These are phyloP conservation scores for Nothura maculosa DNA, from an alignment of 2,797 vertebrate genomes.

Conservation along the genomic window DNA sequence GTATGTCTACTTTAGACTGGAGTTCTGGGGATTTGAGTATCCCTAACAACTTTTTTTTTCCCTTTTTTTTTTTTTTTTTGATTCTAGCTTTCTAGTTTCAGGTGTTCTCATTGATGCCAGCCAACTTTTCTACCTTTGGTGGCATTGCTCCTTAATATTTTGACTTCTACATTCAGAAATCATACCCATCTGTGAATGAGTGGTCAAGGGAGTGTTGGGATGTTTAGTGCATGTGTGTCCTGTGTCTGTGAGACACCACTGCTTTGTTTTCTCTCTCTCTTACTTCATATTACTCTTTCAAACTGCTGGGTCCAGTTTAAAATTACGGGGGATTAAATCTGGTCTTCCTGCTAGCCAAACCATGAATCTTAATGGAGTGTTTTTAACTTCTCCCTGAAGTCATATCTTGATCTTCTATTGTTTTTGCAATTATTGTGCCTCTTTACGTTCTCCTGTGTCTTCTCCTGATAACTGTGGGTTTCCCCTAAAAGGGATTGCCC, in stretches of 20 bases:
- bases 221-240: neutral
- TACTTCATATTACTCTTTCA: neutral
- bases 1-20: neutral
- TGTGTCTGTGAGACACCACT: neutral
- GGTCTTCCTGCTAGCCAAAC: neutral
- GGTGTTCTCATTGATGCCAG: neutral
- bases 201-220: neutral
- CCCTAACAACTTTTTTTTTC: neutral
- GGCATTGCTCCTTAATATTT: neutral
- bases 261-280: neutral
- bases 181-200: neutral
- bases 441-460: neutral
- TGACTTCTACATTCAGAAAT: neutral
- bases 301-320: neutral
- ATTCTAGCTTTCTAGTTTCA: neutral
- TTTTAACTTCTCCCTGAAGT: neutral
- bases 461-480: neutral
- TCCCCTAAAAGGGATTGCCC: neutral
- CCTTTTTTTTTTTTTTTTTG: neutral
- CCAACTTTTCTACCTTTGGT: neutral
- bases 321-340: neutral
- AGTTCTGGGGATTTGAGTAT: neutral
- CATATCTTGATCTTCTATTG: neutral
- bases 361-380: neutral
- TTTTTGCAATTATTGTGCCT: neutral